Evolutionary conservation across 2,888 invertebrate genomes (phyloP).

Genomic region (Volucella zonaria): DNA sequence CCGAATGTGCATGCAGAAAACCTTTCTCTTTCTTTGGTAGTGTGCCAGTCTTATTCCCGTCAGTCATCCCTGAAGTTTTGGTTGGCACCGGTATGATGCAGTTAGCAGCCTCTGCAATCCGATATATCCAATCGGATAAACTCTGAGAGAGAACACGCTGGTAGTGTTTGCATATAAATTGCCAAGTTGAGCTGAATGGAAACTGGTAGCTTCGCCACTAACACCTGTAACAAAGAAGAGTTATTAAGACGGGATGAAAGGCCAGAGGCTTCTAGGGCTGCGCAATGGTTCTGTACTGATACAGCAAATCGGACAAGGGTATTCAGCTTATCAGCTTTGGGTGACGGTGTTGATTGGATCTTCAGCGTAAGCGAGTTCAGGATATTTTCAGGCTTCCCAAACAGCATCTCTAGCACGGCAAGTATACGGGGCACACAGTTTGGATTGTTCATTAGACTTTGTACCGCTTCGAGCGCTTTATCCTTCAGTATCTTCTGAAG

Average conservation of each 20-base stretch:
- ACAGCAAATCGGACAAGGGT: constrained; percentile 12
- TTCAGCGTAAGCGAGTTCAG: neutral
- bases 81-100: constrained; percentile 1
- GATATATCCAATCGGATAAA: constrained; percentile 9
- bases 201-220: constrained; percentile 10
- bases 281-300: constrained; percentile 6
- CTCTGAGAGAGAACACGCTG: constrained; percentile 4
- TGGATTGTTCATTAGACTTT: constrained; percentile 4
- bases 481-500: constrained; percentile 23
- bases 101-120: constrained; percentile 4
- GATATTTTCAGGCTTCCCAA: constrained; percentile 11
- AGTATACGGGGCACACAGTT: constrained; percentile 22
- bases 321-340: constrained; percentile 20
- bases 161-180: neutral
- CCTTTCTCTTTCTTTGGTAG: constrained; percentile 1
- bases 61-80: neutral
- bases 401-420: constrained; percentile 13
- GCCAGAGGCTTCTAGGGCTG: neutral
- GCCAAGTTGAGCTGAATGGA: constrained; percentile 8
- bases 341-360: constrained; percentile 6
- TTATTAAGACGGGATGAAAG: neutral
- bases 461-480: constrained; percentile 16
- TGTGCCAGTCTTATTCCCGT: neutral
- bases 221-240: constrained; percentile 1
- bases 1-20: constrained; percentile 5